Evolutionary conservation across 2,888 invertebrate genomes (phyloP), one percentile per base, ranked within the genome.

Genomic region (Hirtodrosophila duncani): DNA sequence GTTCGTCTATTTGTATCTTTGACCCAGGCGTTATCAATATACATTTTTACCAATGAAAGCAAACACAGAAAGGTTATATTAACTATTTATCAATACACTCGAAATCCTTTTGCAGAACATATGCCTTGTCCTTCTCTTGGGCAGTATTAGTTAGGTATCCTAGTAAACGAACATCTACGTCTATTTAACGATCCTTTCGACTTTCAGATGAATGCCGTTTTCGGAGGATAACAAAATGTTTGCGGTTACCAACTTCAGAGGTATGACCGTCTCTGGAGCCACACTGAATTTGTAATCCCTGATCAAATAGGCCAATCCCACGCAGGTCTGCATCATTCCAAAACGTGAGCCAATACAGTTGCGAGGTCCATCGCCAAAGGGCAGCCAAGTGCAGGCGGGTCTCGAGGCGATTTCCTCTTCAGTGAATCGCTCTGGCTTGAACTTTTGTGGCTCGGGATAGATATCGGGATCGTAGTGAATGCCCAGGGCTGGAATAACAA

Each of bases 371-470:
- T 81, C 83, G 5, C 84, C 84, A 13, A 84, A 84, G 27, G 84
- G 80, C 36, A 84, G 34, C 68, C 70, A 85, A 6, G 75, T 68
- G 2, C 69, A 61, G 1, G 66, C 53, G 9, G 75, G 69, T 17
- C 89, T 88, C 52, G 89, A 72, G 18, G 86, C 87, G 58, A 89
- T 88, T 36, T 88, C 89, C 52, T 89, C 89, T 3, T 87, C 84
- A 0, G 87, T 75, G 70, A 91, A 91, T 58, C 91, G 86, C 9
- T 91, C 90, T 0, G 91, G 91, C 21, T 89, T 88, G 34, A 91
- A 91, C 37, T 86, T 88, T 2, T 89, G 87, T 1, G 92, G 91
- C 7, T 91, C 87, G 0, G 89, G 89, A 59, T 89, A 91, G 62
- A 89, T 84, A 1, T 88, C 85, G 0, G 89, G 88, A 67, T 91